Evolutionary conservation across 2,888 invertebrate genomes (phyloP), one percentile per base, ranked within the genome.

Genomic region (Parapristionchus giblindavisi): DNA sequence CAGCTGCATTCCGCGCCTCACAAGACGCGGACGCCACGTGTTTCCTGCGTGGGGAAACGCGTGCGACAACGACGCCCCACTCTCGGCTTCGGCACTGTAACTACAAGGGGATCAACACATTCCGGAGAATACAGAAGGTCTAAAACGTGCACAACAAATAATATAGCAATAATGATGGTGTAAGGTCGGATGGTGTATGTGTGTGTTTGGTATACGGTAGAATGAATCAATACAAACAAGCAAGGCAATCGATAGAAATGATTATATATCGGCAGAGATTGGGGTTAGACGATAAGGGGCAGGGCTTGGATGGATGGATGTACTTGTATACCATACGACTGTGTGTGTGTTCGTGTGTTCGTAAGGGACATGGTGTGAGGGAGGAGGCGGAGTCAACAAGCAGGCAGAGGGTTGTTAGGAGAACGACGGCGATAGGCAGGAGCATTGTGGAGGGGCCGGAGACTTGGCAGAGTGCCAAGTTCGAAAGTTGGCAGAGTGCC

Each of bases 101-200:
- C n/a, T n/a, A n/a, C n/a, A n/a, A n/a, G n/a, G n/a, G n/a, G n/a
- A 61, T 38, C 38, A 61, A 40, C 61, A 61, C 61, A 61, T 40
- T 38, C 8, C 17, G 8, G 43, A 17, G 43, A 17, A 43, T 43
- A 43, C 43, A 14, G 43, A 14, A 43, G 43, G 17, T 6, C 38
- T 61, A 61, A 61, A 61, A 61, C 61, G 61, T 61, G 61, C 61
- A 61, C 61, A 61, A 61, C 61, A 61, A 61, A 2, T 14, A 56
- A 40, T 2, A 43, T 8, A 43, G 43, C 8, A 27, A 61, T 5
- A 61, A 61, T 17, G 40, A 61, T 8, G 17, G 61, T 40, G n/a
- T 61, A 27, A 40, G 61, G 6, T 14, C 11, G 56, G 43, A 43
- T 61, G 61, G 38, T 21, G 61, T 27, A 40, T 38, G 38, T n/a